Evolutionary conservation across 2,797 vertebrate species (phyloP), one percentile per base, ranked within the genome.

Genomic region (Anabacerthia variegaticeps): DNA sequence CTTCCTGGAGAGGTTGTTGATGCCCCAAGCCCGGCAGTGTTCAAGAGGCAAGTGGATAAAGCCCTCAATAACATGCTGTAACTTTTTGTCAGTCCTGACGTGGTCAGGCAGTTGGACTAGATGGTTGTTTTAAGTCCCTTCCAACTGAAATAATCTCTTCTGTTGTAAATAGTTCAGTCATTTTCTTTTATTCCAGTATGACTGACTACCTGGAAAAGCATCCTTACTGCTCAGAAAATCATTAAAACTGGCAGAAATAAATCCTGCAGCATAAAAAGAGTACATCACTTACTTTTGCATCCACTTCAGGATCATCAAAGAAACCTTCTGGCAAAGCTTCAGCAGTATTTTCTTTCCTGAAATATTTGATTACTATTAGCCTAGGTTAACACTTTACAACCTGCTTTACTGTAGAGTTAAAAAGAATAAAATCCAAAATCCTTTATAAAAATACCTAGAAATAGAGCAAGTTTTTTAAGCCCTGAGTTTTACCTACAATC

Each of bases 261-360:
- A 89, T 43, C 21, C 12, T 89, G 36, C 19, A 80, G 63, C 30
- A 34, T 39, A 41, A 74, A 85, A 79, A 7, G 0, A 37, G 22
- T 41, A 41, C 24, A 43, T 76, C 48, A 89, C 97, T 97, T 97
- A 96, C 98, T 92, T 98, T 99, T 76, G 99, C 99, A 71, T 99
- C 99, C 69, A 98, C 98, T 69, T 99, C 99, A 4, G 99, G 99
- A 83, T 99, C 99, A 92, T 99, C 99, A 89, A 99, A 99, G 96
- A 99, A 99, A 30, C 99, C 99, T 97, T 99, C 99, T 0, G 99
- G 99, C 48, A 99, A 97, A 4, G 98, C 98, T 93, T 99, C 99
- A 7, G 99, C 98, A 6, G 98, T 98, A 92, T 98, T 99, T 24
- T 99, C 99, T 85, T 98, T 99, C 96, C 97, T 98, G 84, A 90